Base-by-base conservation (phyloP, 2,113 vertebrate genomes). In the Tyto alba region DNA sequence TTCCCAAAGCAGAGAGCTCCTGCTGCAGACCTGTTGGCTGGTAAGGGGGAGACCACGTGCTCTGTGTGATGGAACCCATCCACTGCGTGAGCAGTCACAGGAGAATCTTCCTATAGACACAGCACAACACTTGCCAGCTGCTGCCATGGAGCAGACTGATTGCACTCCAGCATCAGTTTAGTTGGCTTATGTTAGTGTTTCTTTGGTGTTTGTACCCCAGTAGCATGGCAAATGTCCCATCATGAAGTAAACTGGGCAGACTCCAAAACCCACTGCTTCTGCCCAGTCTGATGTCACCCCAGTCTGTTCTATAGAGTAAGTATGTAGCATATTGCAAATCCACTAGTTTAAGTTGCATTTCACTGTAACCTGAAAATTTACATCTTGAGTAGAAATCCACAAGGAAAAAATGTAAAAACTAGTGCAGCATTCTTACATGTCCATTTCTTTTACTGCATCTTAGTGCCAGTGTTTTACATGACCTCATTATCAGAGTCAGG, bases 31-130 rank as follows among this genome's bases (percentile, higher is more conserved):
- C 34, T 1, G 3, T 26, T 9, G 41, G 78, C 21, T 27, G 59
- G 26, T 13, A 6, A 48, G 59, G 12, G 18, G 57, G 21, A 74
- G 60, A 9, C 52, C 8, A 6, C 2, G 1, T 82, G 34, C 57
- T 66, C 30, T 17, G n/a, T 23, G 16, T 2, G 7, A 15, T 38
- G 41, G 41, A 63, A 63, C 22, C 62, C 56, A 21, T 23, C 15
- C 15, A 4, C 41, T 10, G 56, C 2, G 0, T 17, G 25, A n/a
- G 34, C 22, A 43, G 41, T 11, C 5, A 0, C 43, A 53, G 41
- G 38, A 34, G 27, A 19, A 25, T 16, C 25, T 78, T 50, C 47
- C 23, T 25, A 8, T 9, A 23, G 26, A 6, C 13, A 6, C 10
- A 21, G 82, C 45, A 21, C 26, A 5, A 48, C 3, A 0, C 19